Evolutionary conservation across 2,797 vertebrate species (phyloP).

Genomic region (Scarus forsteni): DNA sequence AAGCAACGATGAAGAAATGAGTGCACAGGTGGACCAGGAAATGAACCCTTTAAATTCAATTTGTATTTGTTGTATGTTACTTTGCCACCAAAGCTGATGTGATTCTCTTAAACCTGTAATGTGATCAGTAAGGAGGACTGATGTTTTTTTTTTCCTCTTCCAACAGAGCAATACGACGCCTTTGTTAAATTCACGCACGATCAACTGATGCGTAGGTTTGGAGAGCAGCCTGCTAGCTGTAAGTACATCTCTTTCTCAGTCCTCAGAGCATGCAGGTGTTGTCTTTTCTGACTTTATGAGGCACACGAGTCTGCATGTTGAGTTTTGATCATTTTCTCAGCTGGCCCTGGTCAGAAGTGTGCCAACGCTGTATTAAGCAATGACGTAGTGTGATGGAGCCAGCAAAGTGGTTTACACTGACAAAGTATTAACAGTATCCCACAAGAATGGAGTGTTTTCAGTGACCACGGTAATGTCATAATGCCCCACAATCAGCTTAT

Average conservation of each 20-base stretch:
- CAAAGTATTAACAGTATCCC: neutral
- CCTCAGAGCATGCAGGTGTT: too few relatives aligned
- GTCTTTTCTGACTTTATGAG: too few relatives aligned
- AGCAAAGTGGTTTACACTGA: neutral
- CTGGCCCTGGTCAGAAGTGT: too few relatives aligned
- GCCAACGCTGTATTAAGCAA: neutral
- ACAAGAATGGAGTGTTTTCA: neutral
- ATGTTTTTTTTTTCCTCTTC: neutral
- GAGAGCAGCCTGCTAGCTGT: conserved; percentile 99
- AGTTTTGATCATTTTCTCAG: too few relatives aligned
- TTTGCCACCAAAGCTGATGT: too few relatives aligned
- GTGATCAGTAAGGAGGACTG: neutral
- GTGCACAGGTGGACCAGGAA: too few relatives aligned
- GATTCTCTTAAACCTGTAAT: too few relatives aligned
- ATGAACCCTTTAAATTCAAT: too few relatives aligned
- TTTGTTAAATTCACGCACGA: conserved; percentile 99
- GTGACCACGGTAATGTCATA: neutral
- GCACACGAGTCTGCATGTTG: too few relatives aligned
- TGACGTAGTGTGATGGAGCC: neutral
- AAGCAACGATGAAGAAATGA: too few relatives aligned
- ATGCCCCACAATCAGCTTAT: conserved; percentile 9
- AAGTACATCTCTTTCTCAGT: conserved; percentile 76
- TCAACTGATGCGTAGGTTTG: conserved; percentile 98
- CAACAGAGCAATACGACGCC: conserved; percentile 96
- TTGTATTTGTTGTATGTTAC: too few relatives aligned